These are phyloP conservation scores for Chlamydotis undulata DNA, from an alignment of 2,113 vertebrate species.

Conservation along the genomic window DNA sequence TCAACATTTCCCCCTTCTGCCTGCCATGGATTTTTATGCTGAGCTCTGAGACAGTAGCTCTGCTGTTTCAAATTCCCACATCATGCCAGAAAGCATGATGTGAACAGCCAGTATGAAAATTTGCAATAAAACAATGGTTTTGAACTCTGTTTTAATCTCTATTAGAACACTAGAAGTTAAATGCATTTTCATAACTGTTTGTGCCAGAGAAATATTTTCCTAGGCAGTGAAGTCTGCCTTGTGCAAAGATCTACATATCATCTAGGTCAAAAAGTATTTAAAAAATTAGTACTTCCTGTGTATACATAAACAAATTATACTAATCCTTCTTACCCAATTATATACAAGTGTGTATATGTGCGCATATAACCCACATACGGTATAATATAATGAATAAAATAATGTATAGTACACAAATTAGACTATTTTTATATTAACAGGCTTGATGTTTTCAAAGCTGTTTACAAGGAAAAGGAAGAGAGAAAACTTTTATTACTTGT, in stretches of 20 bases:
- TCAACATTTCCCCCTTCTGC: background rate
- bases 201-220: background rate
- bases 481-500: background rate
- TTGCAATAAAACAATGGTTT: background rate
- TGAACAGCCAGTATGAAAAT: background rate
- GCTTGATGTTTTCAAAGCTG: background rate
- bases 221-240: background rate
- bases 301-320: background rate
- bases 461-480: background rate
- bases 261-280: background rate
- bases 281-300: background rate
- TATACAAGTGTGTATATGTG: background rate
- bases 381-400: background rate
- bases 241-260: background rate
- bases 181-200: background rate
- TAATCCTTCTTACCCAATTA: background rate
- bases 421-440: background rate
- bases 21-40: background rate
- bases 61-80: conserved; percentile 52
- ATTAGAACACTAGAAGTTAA: background rate
- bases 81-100: conserved; percentile 1
- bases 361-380: background rate
- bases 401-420: background rate
- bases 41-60: background rate
- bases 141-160: background rate